These are phyloP conservation scores for Nephrotoma guestfalica DNA, from an alignment of 2,888 invertebrate genomes.

Conservation along the genomic window DNA sequence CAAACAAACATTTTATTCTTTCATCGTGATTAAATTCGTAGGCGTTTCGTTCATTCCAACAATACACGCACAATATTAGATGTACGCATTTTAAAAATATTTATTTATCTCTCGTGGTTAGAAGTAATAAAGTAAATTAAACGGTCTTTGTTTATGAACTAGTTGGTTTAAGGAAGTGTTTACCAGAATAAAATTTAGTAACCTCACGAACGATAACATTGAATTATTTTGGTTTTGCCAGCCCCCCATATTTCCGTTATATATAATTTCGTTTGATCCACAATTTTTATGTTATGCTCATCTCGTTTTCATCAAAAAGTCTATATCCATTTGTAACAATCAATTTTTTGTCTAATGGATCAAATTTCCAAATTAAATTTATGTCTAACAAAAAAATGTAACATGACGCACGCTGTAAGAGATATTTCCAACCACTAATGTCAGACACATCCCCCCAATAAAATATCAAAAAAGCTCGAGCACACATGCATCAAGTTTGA, in stretches of 20 bases:
- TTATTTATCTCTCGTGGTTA: no score
- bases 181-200: no score
- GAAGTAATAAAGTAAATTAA: no score
- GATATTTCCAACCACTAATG: background rate
- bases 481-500: background rate
- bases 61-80: no score
- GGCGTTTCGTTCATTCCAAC: no score
- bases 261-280: background rate
- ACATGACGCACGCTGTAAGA: background rate
- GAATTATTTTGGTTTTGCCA: no score
- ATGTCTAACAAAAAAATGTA: background rate
- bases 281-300: background rate
- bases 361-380: background rate
- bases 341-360: background rate
- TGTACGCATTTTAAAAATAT: no score
- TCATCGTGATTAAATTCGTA: no score
- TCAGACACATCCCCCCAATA: background rate
- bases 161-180: no score
- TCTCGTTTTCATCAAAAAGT: background rate
- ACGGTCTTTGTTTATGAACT: no score
- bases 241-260: background rate
- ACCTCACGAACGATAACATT: no score
- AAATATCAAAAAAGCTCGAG: background rate
- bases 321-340: background rate
- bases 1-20: no score